Percentiles rank a stretch among this genome's conserved stretches.
Evolutionary conservation across 2,797 vertebrate genomes (phyloP).

Genomic region (Miichthys miiuy): DNA sequence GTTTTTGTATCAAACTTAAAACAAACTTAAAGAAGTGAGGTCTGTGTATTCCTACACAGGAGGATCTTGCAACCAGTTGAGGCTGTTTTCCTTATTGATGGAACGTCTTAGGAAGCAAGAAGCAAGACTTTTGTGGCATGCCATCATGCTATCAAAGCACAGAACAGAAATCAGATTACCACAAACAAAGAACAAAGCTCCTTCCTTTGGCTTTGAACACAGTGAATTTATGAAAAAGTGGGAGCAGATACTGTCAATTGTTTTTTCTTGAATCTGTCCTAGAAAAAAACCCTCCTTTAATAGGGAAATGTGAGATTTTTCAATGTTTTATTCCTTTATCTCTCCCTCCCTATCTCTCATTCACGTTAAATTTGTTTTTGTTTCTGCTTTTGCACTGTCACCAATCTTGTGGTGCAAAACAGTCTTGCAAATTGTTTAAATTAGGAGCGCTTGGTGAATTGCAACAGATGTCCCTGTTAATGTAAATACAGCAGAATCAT

Average conservation of each 20-base stretch:
- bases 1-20: background rate
- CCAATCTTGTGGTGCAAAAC: background rate
- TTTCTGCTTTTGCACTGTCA: background rate
- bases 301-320: background rate
- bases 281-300: background rate
- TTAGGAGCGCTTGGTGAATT: background rate
- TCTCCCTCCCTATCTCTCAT: background rate
- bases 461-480: background rate
- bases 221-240: background rate
- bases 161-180: background rate
- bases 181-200: conserved; percentile 2
- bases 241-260: background rate
- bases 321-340: background rate
- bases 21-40: background rate
- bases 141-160: background rate
- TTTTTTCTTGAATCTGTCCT: background rate
- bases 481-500: background rate
- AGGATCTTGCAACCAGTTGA: background rate
- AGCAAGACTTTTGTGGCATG: background rate
- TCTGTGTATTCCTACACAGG: background rate
- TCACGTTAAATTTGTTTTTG: background rate
- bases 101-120: background rate
- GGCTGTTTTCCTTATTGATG: background rate
- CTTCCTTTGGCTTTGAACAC: background rate
- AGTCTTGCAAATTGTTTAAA: background rate